Evolutionary conservation across 2,888 invertebrate genomes (phyloP), one percentile per base, ranked within the genome.

Genomic region (Ophion ellenae): DNA sequence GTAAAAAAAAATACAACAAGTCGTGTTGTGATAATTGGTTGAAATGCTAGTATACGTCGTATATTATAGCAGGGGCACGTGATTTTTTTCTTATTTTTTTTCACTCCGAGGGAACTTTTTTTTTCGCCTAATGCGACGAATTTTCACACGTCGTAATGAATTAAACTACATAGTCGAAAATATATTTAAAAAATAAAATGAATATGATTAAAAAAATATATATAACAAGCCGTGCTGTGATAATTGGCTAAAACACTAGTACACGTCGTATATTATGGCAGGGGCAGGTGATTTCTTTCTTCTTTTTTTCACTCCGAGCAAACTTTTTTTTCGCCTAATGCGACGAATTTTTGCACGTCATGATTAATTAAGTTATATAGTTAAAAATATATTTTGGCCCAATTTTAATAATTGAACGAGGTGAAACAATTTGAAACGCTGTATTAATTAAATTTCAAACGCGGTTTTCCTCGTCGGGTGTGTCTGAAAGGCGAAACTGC

Each of bases 1-100:
- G 61, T 45, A 9, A 40, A 57, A 70, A 77, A 45, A 47, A 32
- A 32, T 53, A 66, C 24, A 28, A n/a, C 32, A 59, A 17, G 5
- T 24, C 57, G 24, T 40, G 40, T 24, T 57, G 57, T 67, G n/a
- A 67, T 77, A 67, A 77, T 77, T 77, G 67, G 67, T 20, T 24
- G 36, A 67, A 59, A 24, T 17, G 59, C 14, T 11, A 59, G 57
- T 57, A 4, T 59, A 32, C 11, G 32, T 63, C 76, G n/a, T 11
- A 61, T 40, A 74, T 74, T 53, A 24, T 40, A 4, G 11, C 59
- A 11, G 6, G 20, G 24, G 20, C 20, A 61, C 9, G 28, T 10
- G 1, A 45, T 36, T 63, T 53, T 11, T 32, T 75, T 75, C 9
- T 11, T 28, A 2, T 10, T n/a, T 10, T 20, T 61, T 10, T 61